Percentiles rank a stretch among this genome's conserved stretches.
These are phyloP conservation scores for Ceyx margarethae DNA, from an alignment of 2,113 vertebrate genomes.

Conservation along the genomic window DNA sequence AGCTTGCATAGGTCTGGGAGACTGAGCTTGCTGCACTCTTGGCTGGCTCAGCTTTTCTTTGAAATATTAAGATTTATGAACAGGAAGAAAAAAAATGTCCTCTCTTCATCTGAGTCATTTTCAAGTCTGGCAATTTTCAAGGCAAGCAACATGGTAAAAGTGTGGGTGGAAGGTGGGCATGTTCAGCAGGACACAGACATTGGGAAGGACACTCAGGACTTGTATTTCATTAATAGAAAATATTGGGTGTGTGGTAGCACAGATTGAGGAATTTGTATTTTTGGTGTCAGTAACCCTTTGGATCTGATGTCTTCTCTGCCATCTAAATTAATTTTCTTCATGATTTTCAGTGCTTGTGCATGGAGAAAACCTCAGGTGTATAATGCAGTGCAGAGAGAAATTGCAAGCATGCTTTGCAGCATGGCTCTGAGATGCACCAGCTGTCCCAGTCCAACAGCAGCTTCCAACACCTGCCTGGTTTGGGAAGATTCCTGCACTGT, in stretches of 20 bases:
- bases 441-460: not conserved
- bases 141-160: not conserved
- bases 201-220: not conserved
- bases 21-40: not conserved
- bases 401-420: not conserved
- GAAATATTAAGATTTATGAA: not conserved
- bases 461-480: not conserved
- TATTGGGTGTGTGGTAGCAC: not conserved
- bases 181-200: not conserved
- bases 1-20: not conserved
- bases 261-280: not conserved
- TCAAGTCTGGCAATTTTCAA: not conserved
- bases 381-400: not conserved
- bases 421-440: fast-evolving
- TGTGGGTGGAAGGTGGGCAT: not conserved
- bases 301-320: not conserved
- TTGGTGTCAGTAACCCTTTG: not conserved
- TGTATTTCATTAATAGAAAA: not conserved
- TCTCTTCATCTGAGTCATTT: not conserved
- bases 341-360: not conserved
- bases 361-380: not conserved
- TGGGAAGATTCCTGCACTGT: not conserved
- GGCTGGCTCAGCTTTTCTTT: not conserved
- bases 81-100: not conserved
- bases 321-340: not conserved